Evolutionary conservation across 2,888 invertebrate genomes (phyloP).

Genomic region (Ichneumoninae sp.): DNA sequence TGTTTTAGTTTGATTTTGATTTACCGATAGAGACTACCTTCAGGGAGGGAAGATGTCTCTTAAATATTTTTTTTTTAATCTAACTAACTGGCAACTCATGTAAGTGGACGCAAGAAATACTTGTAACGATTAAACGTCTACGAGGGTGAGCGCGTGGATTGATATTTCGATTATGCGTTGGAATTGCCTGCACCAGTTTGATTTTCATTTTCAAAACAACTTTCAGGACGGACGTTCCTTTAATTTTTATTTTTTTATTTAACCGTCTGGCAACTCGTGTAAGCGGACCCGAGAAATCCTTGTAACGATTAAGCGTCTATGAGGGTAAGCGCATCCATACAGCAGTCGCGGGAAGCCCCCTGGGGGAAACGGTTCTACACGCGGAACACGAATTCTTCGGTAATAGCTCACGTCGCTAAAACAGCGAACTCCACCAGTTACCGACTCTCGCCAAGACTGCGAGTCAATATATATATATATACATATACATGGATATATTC

Average conservation of each 20-base stretch:
- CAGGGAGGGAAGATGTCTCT: no score
- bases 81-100: slow-evolving; percentile 12
- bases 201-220: neutral
- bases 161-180: neutral
- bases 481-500: neutral
- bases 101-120: slow-evolving; percentile 32
- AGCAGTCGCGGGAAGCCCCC: slow-evolving; percentile 5
- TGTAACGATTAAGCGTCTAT: slow-evolving; percentile 33
- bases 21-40: no score
- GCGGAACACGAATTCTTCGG: slow-evolving; percentile 58
- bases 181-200: neutral
- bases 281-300: slow-evolving; percentile 40
- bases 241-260: neutral
- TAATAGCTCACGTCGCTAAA: slow-evolving; percentile 44
- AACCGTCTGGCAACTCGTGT: slow-evolving; percentile 11
- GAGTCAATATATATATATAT: slow-evolving; percentile 5
- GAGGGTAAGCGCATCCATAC: neutral
- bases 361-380: slow-evolving; percentile 46
- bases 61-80: no score
- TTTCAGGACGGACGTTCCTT: slow-evolving; percentile 11
- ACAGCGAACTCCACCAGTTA: slow-evolving; percentile 10
- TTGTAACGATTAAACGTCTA: slow-evolving; percentile 19
- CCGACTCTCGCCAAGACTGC: slow-evolving; percentile 4
- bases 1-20: neutral
- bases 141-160: no score